A percentile compares a stretch with the other conserved stretches of the same genome.
Conservation (phyloP, 2,888 invertebrate genomes). For the Tridacna gigas region DNA sequence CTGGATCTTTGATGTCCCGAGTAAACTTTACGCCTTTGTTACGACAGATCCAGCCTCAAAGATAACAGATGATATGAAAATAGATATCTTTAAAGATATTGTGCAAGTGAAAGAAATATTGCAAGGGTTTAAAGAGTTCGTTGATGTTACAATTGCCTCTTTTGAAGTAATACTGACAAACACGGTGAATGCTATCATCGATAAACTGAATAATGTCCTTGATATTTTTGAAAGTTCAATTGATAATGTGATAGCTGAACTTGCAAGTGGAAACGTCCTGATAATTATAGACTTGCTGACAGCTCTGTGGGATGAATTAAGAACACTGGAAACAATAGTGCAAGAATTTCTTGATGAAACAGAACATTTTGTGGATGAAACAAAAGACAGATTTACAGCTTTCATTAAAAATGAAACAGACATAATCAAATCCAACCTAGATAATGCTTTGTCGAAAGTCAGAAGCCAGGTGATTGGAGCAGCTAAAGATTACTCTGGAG, state of each 20-base stretch:
- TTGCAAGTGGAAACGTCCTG: background rate
- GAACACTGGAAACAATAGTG: background rate
- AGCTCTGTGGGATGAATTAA: constrained; percentile 23
- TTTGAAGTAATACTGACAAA: background rate
- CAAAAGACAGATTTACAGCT: constrained; percentile 2
- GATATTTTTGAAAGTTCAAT: background rate
- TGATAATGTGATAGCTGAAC: background rate
- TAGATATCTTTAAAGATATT: constrained; percentile 35
- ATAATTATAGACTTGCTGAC: background rate
- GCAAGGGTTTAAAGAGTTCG: background rate
- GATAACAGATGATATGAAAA: constrained; percentile 11
- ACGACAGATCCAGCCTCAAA: constrained; percentile 35
- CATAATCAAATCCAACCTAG: constrained; percentile 4
- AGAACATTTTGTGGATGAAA: background rate
- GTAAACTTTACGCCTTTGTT: constrained; percentile 42
- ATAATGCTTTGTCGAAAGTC: constrained; percentile 19
- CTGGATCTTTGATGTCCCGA: constrained; percentile 24
- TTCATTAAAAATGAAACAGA: constrained; percentile 13
- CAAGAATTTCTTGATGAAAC: constrained; percentile 17
- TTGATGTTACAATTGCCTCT: background rate
- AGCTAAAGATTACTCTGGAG: constrained; percentile 12
- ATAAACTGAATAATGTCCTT: background rate
- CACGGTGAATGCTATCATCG: background rate
- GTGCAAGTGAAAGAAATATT: background rate
- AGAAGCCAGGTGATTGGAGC: constrained; percentile 2